Evolutionary conservation across 2,797 vertebrate species (phyloP).

Genomic region (Falco peregrinus): DNA sequence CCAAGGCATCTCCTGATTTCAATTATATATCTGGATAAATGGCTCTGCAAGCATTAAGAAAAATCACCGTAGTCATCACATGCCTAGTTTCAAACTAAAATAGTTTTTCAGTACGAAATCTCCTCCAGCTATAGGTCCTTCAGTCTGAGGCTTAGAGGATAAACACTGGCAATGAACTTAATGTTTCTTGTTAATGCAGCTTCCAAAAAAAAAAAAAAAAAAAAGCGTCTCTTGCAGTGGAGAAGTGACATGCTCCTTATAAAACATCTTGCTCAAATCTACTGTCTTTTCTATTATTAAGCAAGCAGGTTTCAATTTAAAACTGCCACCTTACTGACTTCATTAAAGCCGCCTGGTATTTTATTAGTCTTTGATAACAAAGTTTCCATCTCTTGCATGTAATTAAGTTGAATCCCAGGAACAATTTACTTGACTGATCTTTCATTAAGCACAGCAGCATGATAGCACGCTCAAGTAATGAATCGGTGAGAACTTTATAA

Average conservation of each 20-base stretch:
- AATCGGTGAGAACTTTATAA: background rate
- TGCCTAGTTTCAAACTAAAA: background rate
- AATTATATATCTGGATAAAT: background rate
- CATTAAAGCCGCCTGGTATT: background rate
- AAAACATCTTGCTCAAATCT: background rate
- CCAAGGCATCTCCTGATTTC: background rate
- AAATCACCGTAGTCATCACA: background rate
- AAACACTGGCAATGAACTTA: background rate
- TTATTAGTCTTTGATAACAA: background rate
- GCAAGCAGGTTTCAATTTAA: background rate
- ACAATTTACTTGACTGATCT: background rate
- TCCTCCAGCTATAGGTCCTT: background rate
- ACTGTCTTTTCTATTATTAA: background rate
- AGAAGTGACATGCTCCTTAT: background rate
- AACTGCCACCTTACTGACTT: background rate
- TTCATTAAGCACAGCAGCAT: background rate
- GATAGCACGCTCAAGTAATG: background rate
- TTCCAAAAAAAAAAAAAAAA: background rate
- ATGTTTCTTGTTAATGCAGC: background rate
- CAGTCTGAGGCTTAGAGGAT: background rate
- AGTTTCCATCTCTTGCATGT: background rate
- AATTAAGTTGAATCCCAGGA: conserved; percentile 8
- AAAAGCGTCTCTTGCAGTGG: background rate
- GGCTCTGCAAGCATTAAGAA: background rate
- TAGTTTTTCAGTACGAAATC: background rate